Percentiles rank a stretch among this genome's conserved stretches.
Evolutionary conservation across 2,113 vertebrate species (phyloP).

Genomic region (Gracilinanus agilis): DNA sequence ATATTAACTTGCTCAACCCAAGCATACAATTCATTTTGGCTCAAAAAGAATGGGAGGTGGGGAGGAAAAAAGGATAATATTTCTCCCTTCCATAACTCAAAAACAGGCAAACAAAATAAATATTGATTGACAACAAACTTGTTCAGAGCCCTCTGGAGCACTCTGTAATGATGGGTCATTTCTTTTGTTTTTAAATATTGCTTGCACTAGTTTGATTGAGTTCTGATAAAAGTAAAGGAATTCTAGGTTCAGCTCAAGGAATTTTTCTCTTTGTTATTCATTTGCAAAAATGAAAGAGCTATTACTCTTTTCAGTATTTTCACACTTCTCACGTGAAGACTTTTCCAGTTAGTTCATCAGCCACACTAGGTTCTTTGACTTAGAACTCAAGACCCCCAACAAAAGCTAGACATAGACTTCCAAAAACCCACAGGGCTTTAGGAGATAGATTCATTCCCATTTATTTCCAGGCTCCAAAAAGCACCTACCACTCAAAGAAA

Average conservation of each 20-base stretch:
- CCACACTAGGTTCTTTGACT: background rate
- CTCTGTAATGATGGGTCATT: conserved; percentile 48
- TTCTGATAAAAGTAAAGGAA: conserved; percentile 68
- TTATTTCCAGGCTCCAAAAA: background rate
- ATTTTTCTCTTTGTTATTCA: conserved; percentile 69
- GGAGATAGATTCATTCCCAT: background rate
- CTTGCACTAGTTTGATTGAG: conserved; percentile 50
- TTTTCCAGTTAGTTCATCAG: background rate
- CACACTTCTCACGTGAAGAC: conserved; percentile 27
- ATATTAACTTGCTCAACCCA: conserved; percentile 68
- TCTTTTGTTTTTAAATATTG: conserved; percentile 40
- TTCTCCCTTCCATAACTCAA: conserved; percentile 29
- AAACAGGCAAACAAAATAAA: conserved; percentile 54
- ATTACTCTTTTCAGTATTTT: conserved; percentile 57
- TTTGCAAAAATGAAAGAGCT: conserved; percentile 70
- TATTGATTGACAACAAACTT: conserved; percentile 24
- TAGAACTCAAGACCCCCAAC: background rate
- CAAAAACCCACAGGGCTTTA: background rate
- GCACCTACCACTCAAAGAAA: background rate
- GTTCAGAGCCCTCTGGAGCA: conserved; percentile 39
- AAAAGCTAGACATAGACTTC: background rate
- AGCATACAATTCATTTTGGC: conserved; percentile 57
- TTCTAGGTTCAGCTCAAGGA: conserved; percentile 62
- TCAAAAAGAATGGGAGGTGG: conserved; percentile 49
- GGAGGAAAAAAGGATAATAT: conserved; percentile 25